Base-by-base conservation (phyloP, 2,113 vertebrate species). In the Mormyrus lacerda region DNA sequence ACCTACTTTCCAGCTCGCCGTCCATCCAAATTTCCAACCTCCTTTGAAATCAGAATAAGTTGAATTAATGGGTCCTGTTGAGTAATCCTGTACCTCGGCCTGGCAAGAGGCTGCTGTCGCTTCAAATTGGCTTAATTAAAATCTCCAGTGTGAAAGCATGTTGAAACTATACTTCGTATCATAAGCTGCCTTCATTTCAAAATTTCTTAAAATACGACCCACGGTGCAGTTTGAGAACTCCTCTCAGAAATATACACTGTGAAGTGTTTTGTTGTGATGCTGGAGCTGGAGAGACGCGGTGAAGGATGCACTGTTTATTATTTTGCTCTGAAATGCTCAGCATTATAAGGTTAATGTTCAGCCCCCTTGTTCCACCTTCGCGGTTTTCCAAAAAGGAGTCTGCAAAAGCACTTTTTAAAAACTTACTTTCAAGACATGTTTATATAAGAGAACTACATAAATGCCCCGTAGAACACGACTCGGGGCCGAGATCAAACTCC, bases 401-500 rank as follows among this genome's bases (percentile, higher is more conserved):
- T 50, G 48, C 31, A 39, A 51, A 89, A 42, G 17, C 69, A 39
- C 88, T 89, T 89, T 89, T 42, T 89, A 83, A n/a, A 89, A 42
- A 89, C 47, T 55, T 17, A 89, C 88, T 88, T 89, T 83, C 39
- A 76, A 89, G 76, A 82, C 69, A 53, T 44, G 73, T 89, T 89
- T 89, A 89, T 61, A 19, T 85, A 85, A 85, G 31, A 85, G 76
- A 35, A 48, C 88, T 84, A 42, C 47, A 82, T 88, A 79, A 82
- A 85, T 35, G 88, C 47, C 82, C 50, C 53, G 19, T 85, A 61
- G n/a, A 31, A 61, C 51, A 89, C 42, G 39, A 61, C 24, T 84
- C 50, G 9, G 19, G 24, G 35, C 79, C 17, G 35, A 85, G 79
- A 89, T 89, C 88, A 85, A 55, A 89, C 88, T 89, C 79, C 88